Base-by-base conservation (phyloP, 2,888 invertebrate species). In the Eilema griseolum region DNA sequence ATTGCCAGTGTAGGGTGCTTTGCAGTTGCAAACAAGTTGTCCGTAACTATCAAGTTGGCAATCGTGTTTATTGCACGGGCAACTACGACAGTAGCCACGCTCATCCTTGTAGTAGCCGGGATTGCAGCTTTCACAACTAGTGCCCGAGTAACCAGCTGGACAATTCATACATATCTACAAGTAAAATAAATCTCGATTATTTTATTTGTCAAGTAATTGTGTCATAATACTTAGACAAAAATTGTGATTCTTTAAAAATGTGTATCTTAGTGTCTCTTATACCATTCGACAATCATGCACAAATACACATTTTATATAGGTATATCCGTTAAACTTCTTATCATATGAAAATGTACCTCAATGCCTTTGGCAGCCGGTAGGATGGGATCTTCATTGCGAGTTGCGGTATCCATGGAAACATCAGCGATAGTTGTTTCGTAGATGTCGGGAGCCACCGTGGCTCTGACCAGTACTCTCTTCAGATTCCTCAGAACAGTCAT, bases 351-450 rank as follows among this genome's bases (percentile, higher is more conserved):
- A 28, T 70, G 63, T 82, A 97, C 96, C 95, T 99, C 99, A 65
- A 99, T 97, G 70, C 97, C 97, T 5, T 95, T 96, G 1, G 98
- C 98, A 60, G 95, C 94, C 12, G 95, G 96, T 81, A 95, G 96
- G 2, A 95, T 96, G 46, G 97, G 96, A 62, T 96, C 95, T 4
- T 86, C 87, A 64, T 96, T 96, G 57, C 96, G 96, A 0, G 97
- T 96, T 0, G 98, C 98, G 3, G 98, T 97, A 81, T 99, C 99
- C 90, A 99, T 96, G 28, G 97, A 96, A 0, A 99, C 97, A 86
- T 99, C 98, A 72, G 98, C 97, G 61, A 99, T 96, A 65, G 96
- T 96, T 0, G 97, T 96, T 0, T 96, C 94, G 72, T 96, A 96
- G 76, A 97, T 96, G 66, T 96, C 93, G 0, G 86, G 86, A 0